Evolutionary conservation across 92 coral and sea anemone genomes (phyloP).

Genomic region (Desmophyllum pertusum): DNA sequence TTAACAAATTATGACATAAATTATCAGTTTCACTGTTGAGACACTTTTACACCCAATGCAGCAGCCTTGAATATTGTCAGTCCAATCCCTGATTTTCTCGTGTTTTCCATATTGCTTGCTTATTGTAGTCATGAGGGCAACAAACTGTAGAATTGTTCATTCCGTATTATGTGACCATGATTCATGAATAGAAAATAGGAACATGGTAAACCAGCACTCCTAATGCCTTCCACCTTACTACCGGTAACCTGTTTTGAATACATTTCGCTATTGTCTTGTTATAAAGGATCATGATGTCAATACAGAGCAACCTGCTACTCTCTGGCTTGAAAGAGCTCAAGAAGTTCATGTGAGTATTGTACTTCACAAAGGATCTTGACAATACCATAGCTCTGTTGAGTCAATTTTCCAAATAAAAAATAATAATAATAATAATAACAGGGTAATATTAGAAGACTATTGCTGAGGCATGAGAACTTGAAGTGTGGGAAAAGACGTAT

Average conservation of each 20-base stretch:
- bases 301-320: conserved; percentile 89
- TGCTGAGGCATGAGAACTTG: too few species aligned
- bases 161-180: background rate
- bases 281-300: conserved; percentile 42
- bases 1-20: background rate
- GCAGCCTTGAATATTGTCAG: background rate
- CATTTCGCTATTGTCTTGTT: background rate
- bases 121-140: background rate
- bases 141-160: background rate
- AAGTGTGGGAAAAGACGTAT: too few species aligned
- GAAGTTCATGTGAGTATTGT: conserved; percentile 80
- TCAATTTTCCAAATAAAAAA: too few species aligned
- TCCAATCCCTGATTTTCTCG: too few species aligned
- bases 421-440: too few species aligned
- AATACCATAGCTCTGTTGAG: too few species aligned
- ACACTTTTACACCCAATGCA: background rate
- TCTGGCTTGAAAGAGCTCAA: conserved; percentile 85
- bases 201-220: background rate
- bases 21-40: background rate
- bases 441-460: too few species aligned
- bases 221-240: background rate
- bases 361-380: background rate
- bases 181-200: background rate
- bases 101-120: background rate
- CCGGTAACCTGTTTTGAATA: background rate